These are phyloP conservation scores for Drosophila fuyamai DNA, from an alignment of 1,140 invertebrate species.

Conservation along the genomic window DNA sequence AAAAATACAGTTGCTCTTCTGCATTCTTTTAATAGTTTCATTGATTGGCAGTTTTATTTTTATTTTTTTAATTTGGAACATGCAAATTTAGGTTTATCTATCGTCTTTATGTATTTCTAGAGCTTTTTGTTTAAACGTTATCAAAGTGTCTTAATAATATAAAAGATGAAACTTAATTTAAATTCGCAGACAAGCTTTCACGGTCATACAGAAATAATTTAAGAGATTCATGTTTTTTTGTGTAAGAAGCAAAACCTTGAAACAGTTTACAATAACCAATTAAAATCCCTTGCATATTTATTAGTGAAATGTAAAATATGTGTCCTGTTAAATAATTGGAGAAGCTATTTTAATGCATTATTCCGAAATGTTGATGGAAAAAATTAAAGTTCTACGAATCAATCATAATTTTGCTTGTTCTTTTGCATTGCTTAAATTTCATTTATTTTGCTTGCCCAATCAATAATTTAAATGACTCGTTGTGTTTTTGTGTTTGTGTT, in stretches of 20 bases:
- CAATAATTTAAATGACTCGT: slow-evolving; percentile 37
- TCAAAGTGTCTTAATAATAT: too few relatives aligned
- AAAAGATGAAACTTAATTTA: neutral
- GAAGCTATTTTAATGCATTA: slow-evolving; percentile 14
- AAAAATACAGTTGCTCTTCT: neutral
- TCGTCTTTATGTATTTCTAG: too few relatives aligned
- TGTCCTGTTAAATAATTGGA: neutral
- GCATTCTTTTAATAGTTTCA: too few relatives aligned
- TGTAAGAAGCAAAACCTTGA: neutral
- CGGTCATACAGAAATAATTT: neutral
- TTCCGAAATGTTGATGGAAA: neutral
- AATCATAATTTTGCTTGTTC: slow-evolving; percentile 12
- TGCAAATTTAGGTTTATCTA: too few relatives aligned
- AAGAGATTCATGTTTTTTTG: neutral
- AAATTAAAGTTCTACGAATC: neutral
- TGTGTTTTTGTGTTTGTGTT: slow-evolving; percentile 6
- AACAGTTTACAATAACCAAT: slow-evolving; percentile 1
- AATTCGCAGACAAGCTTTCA: too few relatives aligned
- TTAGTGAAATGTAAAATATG: neutral
- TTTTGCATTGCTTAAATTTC: slow-evolving; percentile 11
- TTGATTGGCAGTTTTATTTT: too few relatives aligned
- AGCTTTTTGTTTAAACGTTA: too few relatives aligned
- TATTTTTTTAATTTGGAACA: too few relatives aligned
- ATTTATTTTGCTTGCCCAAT: slow-evolving; percentile 21
- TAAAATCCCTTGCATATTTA: neutral